phyloP scores from a whole-genome alignment of 2,113 vertebrate genomes.

The Elephantulus edwardii region DNA sequence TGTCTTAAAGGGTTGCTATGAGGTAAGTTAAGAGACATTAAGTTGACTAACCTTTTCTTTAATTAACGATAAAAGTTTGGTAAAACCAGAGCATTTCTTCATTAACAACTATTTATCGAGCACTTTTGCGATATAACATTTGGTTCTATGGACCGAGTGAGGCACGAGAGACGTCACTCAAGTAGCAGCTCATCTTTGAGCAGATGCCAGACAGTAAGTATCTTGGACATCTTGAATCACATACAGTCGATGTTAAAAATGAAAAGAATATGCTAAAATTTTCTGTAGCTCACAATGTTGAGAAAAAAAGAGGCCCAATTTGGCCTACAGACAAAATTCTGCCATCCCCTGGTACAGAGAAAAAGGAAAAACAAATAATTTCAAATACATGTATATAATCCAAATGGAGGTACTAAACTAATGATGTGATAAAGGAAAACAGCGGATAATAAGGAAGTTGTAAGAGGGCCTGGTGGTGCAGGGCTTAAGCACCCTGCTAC shows the following conservation, averaged over 20 bases:
- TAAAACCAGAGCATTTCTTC: neutral
- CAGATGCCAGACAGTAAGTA: neutral
- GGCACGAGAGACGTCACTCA: neutral
- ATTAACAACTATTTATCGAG: neutral
- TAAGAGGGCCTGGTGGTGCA: neutral
- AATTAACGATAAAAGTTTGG: neutral
- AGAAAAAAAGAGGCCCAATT: neutral
- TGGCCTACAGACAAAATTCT: neutral
- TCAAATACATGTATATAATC: neutral
- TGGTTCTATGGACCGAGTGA: no score
- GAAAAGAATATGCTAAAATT: neutral
- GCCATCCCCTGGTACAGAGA: neutral
- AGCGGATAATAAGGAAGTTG: neutral
- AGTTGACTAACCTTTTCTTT: neutral
- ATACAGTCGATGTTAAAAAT: neutral
- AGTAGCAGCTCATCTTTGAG: neutral
- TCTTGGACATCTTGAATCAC: neutral
- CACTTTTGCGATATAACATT: no score
- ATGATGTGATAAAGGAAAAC: no score
- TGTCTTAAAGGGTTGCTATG: neutral
- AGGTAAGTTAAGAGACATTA: no score
- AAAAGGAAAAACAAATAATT: neutral
- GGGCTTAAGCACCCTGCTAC: neutral
- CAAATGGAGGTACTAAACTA: neutral
- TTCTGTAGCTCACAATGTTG: neutral